Base-by-base conservation (phyloP, 2,888 invertebrate species). In the Petrolisthes manimaculis region DNA sequence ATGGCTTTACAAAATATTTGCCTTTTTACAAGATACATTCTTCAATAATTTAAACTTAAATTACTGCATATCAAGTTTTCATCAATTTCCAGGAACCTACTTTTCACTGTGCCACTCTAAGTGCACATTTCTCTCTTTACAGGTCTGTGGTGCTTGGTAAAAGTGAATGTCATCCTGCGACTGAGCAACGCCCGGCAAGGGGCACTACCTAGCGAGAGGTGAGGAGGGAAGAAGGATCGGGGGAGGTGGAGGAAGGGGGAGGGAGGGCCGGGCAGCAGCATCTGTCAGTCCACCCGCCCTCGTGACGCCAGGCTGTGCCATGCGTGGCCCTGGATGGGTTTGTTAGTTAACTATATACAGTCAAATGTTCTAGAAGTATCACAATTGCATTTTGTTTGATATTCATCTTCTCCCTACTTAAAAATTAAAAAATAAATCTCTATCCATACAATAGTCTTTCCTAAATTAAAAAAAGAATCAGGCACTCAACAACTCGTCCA, bases 371-470 rank as follows among this genome's bases (percentile, higher is more conserved):
- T 89, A 86, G 61, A 86, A 83, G 81, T 89, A 89, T 89, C 89
- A 88, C 88, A 89, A 82, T 85, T 87, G 87, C 87, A 89, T 82
- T 88, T 85, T 86, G 85, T 89, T 89, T 89, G 89, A 89, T 89
- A 89, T 89, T 86, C 79, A 88, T 80, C 82, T 81, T 89, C 80
- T 80, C 81, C 84, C 85, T 89, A 89, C 85, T 85, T 85, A 85
- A 89, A 89, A 89, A 77, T 82, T 71, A 71, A 89, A 88, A 89
- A 89, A 89, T 89, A 89, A 85, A 89, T 89, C 86, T 89, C 89
- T 89, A 89, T 89, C 83, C 89, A 89, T 85, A 89, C 86, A 89
- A 79, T 71, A 71, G 71, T 88, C 84, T 81, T 84, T 61, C 83
- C 88, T 88, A 88, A 88, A 79, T 88, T 81, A 88, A 88, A 88